phyloP scores from a whole-genome alignment of 2,797 vertebrate species.

The Clarias platycephalus region DNA sequence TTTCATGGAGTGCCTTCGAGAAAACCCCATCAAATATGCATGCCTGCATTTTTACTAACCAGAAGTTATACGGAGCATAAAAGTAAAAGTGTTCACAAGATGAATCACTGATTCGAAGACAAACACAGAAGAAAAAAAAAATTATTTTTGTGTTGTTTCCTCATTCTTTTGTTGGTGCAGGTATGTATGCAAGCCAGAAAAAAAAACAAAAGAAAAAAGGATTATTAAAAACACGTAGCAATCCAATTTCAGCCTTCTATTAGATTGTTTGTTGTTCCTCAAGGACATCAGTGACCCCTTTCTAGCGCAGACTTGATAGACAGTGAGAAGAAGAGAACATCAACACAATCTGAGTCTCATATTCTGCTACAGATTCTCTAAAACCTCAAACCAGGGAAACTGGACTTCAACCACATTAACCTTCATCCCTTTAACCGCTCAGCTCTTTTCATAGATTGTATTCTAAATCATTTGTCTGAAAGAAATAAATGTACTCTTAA shows the following conservation, averaged over 20 bases:
- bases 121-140: neutral
- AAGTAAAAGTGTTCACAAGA: conserved; percentile 17
- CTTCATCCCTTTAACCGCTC: too few species aligned
- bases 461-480: too few species aligned
- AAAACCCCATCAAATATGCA: conserved; percentile 68
- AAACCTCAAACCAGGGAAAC: neutral
- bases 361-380: neutral
- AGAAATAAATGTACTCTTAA: too few species aligned
- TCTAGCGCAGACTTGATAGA: neutral
- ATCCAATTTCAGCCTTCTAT: neutral
- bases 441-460: too few species aligned
- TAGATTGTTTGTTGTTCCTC: too few species aligned
- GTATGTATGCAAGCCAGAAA: neutral
- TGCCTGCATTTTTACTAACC: conserved; percentile 56
- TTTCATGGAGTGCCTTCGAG: conserved; percentile 63
- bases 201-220: neutral
- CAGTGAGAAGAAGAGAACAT: neutral
- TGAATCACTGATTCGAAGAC: neutral
- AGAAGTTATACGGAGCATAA: conserved; percentile 35
- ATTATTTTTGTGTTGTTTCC: conserved; percentile 3
- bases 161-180: neutral
- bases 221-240: neutral
- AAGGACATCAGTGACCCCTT: neutral
- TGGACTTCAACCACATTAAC: neutral
- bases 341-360: neutral